Percentiles rank a stretch among this genome's conserved stretches.
These are phyloP conservation scores for Dolichopus griseipennis DNA, from an alignment of 2,888 invertebrate species.

Conservation along the genomic window DNA sequence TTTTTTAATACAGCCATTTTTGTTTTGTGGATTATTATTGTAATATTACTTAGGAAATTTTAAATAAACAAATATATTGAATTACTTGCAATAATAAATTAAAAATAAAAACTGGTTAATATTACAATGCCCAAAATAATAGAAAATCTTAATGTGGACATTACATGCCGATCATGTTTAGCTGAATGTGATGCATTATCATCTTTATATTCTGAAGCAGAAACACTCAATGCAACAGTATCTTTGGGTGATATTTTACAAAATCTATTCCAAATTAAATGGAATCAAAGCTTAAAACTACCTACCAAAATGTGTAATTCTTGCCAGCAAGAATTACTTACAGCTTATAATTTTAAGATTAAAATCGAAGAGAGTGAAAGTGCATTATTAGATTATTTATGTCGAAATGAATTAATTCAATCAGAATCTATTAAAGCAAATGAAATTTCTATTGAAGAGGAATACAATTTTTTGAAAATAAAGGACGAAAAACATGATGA, in stretches of 20 bases:
- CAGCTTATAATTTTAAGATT: constrained; percentile 3
- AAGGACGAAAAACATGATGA: neutral
- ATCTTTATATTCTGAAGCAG: neutral
- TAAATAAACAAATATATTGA: too few species aligned
- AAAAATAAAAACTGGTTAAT: neutral
- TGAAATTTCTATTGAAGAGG: neutral
- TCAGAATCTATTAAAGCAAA: neutral
- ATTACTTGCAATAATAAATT: too few species aligned
- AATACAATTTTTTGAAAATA: neutral
- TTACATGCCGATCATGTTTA: constrained; percentile 9
- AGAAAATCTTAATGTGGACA: constrained; percentile 11
- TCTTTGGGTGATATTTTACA: neutral
- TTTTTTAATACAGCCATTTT: too few species aligned
- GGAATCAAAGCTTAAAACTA: neutral
- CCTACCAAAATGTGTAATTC: constrained; percentile 9
- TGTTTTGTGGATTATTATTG: too few species aligned
- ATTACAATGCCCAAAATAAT: constrained; percentile 6
- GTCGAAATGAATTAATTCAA: neutral
- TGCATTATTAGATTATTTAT: neutral
- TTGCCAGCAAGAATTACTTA: constrained; percentile 7
- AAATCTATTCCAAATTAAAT: neutral
- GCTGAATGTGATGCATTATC: constrained; percentile 3
- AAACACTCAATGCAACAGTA: neutral
- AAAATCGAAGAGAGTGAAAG: constrained; percentile 8
- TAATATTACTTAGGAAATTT: too few species aligned